Base-by-base conservation (phyloP, 1,140 invertebrate genomes). In the Protaetia brevitarsis region DNA sequence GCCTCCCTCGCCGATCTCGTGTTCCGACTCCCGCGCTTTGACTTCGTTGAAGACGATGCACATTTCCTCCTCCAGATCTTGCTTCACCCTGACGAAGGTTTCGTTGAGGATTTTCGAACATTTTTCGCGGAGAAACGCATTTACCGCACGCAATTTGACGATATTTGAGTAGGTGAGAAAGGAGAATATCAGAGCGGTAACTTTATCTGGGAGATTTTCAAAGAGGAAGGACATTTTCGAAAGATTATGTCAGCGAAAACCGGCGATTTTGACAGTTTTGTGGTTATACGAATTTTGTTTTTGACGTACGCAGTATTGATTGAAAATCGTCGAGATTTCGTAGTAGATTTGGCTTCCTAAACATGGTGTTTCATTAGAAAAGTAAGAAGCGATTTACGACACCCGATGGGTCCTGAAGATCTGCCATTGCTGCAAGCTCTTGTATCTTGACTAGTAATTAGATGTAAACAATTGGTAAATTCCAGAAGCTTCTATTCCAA, bases 21-120 rank as follows among this genome's bases (percentile, higher is more conserved):
- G 10, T 59, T 59, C 57, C 2, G 29, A 28, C 30, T 59, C 57
- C 16, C 57, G 16, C 5, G 26, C 3, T 59, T 59, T 59, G n/a
- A 59, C 27, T 59, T 59, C 57, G 27, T 59, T 59, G 27, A 19
- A 29, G n/a, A 59, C 29, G 2, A n/a, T 59, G 27, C 27, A 29
- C 7, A 59, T 59, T 29, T 59, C 26, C 11, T 31, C 29, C 2
- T 59, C 57, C 3, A 59, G 7, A 31, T 59, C 57, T 31, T 28
- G 57, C 13, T 59, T 59, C 16, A 59, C 57, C 6, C 57, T 26
- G 7, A 59, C 11, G 7, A 59, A 59, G 11, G 57, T 31, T 10
- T 59, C 57, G 26, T 59, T 59, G 5, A 59, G n/a, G 3, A 59
- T 29, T 29, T 59, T 21, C 27, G 57, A 59, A 16, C 57, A 59